Conservation (phyloP, 2,113 vertebrate species). For the Atrichornis clamosus region DNA sequence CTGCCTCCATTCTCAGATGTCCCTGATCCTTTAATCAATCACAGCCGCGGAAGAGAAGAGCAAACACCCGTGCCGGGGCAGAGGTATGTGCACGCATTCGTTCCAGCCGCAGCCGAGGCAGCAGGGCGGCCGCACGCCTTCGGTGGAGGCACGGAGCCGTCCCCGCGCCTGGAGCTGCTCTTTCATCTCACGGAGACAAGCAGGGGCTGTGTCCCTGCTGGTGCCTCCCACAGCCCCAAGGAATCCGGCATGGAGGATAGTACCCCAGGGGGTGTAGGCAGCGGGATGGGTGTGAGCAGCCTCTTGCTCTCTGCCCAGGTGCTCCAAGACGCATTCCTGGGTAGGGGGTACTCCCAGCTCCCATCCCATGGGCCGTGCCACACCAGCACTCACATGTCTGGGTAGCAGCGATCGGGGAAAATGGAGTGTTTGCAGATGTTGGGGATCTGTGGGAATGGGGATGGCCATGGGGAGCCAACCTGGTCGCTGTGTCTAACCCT, state of each 20-base stretch:
- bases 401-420: background rate
- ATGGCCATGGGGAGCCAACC: fast-evolving
- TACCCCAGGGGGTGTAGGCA: fast-evolving
- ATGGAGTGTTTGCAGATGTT: background rate
- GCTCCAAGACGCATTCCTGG: background rate
- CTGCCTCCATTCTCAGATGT: constrained; percentile 46
- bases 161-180: background rate
- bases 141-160: background rate
- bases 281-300: background rate
- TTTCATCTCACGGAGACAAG: background rate
- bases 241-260: background rate
- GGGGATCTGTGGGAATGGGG: background rate
- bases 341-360: background rate
- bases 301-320: background rate
- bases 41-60: constrained; percentile 50
- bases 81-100: constrained; percentile 62
- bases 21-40: constrained; percentile 64
- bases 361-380: background rate
- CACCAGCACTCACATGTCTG: fast-evolving
- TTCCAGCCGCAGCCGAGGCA: constrained; percentile 31
- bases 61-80: constrained; percentile 61
- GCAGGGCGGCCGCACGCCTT: background rate
- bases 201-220: background rate
- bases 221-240: background rate
- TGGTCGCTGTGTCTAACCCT: fast-evolving